Base-by-base conservation (phyloP, 1,140 invertebrate species). In the Psix sp. region DNA sequence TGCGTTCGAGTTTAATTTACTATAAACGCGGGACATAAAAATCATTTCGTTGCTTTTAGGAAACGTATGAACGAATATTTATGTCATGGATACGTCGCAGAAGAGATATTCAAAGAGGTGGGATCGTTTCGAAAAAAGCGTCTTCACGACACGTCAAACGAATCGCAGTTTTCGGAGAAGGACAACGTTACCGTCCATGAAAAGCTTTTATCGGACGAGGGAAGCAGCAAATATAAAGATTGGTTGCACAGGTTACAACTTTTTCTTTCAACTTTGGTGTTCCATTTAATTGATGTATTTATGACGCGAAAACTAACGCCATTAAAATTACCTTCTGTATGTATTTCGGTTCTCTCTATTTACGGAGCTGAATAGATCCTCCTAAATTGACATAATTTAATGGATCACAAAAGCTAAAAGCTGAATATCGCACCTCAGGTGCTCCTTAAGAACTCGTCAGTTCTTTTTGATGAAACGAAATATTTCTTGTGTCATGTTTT, bases 61-160 rank as follows among this genome's bases (percentile, higher is more conserved):
- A 89, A 89, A 80, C 90, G 89, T 86, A 93, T 93, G 90, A 92
- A 92, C 76, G 91, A 93, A 77, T 93, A 92, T 82, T 85, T 92
- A 11, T 93, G 92, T 72, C 88, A 91, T 17, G 92, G 89, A 77
- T 93, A 90, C 77, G 78, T 93, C 5, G 91, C 92, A 0, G 90
- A 91, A 66, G 89, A 92, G 86, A 92, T 93, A 65, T 84, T 92
- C 14, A 87, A 88, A 17, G 89, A 91, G 72, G 89, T 92, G 76
- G 86, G 83, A 18, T 77, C 85, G 3, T 77, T 84, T 11, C 78
- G 84, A 39, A 82, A 88, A 17, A 86, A 88, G 56, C 81, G 89
- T 76, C 70, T 90, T 80, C 82, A 88, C 63, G 79, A 86, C 74
- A n/a, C 48, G 71, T 6, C 82, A 79, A 66, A 82, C 45, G 71